These are phyloP conservation scores for Ochlodes sylvanus DNA, from an alignment of 2,888 invertebrate species.

Conservation along the genomic window DNA sequence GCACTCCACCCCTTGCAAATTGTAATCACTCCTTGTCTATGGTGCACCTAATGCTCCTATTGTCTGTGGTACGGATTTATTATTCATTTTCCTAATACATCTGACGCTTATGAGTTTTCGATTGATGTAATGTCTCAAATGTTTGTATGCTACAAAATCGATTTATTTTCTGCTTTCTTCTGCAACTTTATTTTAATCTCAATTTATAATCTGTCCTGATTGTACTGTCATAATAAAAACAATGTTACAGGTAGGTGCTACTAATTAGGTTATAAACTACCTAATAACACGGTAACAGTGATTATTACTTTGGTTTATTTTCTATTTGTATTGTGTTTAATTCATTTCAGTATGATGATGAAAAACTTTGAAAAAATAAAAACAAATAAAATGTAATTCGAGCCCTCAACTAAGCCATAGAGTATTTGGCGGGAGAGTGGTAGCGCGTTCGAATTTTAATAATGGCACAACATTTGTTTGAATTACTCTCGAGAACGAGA, in stretches of 20 bases:
- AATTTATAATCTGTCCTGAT: not conserved
- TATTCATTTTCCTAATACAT: conserved; percentile 81
- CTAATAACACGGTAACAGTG: too few species aligned
- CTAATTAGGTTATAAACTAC: too few species aligned
- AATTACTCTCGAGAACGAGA: conserved; percentile 57
- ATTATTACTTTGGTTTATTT: too few species aligned
- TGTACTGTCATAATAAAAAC: not conserved
- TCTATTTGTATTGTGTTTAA: too few species aligned
- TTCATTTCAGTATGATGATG: too few species aligned
- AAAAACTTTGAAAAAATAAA: conserved; percentile 8
- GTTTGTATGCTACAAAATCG: conserved; percentile 45
- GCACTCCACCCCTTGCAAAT: conserved; percentile 58
- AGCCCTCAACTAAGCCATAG: conserved; percentile 23
- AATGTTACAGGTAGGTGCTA: too few species aligned
- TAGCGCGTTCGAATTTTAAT: conserved; percentile 48
- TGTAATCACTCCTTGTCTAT: conserved; percentile 73
- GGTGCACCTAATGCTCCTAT: conserved; percentile 78
- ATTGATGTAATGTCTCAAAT: conserved; percentile 50
- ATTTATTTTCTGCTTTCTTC: conserved; percentile 17
- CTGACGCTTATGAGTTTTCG: conserved; percentile 71
- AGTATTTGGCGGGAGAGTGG: conserved; percentile 38
- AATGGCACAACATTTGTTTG: conserved; percentile 66
- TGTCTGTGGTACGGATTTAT: conserved; percentile 81
- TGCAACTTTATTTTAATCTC: not conserved
- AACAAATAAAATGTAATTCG: conserved; percentile 9